Conservation (phyloP, 2,113 vertebrate genomes). For the Pachyramphus minor region DNA sequence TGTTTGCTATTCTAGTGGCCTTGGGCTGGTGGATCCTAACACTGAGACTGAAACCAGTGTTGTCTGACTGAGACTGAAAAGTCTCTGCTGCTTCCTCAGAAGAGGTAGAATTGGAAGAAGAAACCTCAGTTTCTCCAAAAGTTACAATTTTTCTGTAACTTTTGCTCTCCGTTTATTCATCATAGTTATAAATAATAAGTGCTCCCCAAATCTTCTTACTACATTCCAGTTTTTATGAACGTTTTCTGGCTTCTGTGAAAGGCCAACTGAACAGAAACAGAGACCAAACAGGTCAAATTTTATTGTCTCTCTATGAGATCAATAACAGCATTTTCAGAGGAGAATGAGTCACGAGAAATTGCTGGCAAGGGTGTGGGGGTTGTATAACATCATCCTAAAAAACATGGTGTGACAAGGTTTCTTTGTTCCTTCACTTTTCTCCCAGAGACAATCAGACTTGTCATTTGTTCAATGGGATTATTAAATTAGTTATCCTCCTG, state of each 20-base stretch:
- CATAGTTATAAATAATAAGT: neutral
- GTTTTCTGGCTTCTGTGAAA: neutral
- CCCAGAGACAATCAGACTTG: conserved; percentile 19
- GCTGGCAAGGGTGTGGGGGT: neutral
- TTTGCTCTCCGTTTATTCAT: conserved; percentile 10
- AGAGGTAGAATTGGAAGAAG: neutral
- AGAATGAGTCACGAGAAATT: neutral
- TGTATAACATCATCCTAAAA: conserved; percentile 26
- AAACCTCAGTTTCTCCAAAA: neutral
- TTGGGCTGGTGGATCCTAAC: neutral
- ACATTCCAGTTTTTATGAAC: neutral
- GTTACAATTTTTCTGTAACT: too few relatives aligned
- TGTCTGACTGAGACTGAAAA: too few relatives aligned
- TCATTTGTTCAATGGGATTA: conserved; percentile 1
- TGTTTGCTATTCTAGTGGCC: neutral
- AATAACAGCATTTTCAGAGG: conserved; percentile 25
- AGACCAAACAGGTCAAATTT: conserved; percentile 16
- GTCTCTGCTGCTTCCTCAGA: neutral
- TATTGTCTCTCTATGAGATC: conserved; percentile 21
- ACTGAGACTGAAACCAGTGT: too few relatives aligned
- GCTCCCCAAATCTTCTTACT: neutral
- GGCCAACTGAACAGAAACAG: conserved; percentile 10
- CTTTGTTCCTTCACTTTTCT: conserved; percentile 23
- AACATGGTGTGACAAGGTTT: conserved; percentile 8
- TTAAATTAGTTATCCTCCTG: conserved; percentile 10